Percentiles rank a stretch among this genome's conserved stretches.
These are phyloP conservation scores for Tamandua tetradactyla DNA, from an alignment of 2,797 vertebrate genomes.

Conservation along the genomic window DNA sequence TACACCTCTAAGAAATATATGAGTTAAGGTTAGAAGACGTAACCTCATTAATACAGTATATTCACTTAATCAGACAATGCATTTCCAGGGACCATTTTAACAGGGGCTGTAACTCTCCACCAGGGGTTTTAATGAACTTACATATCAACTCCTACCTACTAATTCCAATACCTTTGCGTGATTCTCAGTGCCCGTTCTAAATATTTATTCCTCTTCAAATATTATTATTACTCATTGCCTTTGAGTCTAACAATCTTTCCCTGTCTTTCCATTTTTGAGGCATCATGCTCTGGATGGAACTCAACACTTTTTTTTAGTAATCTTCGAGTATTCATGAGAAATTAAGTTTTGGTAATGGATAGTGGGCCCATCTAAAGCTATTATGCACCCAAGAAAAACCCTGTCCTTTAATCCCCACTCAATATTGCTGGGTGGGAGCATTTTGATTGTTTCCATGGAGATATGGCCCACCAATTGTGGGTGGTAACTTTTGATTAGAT, in stretches of 20 bases:
- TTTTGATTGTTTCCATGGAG: too few species aligned
- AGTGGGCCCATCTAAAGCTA: too few species aligned
- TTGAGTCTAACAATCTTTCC: neutral
- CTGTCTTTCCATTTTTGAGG: accelerated
- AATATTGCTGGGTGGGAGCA: too few species aligned
- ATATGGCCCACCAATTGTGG: too few species aligned
- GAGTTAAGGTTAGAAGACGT: neutral
- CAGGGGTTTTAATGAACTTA: neutral
- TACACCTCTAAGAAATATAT: accelerated
- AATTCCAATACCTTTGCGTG: neutral
- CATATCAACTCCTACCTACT: neutral
- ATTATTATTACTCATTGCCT: neutral
- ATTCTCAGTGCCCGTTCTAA: neutral
- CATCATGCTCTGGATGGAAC: accelerated
- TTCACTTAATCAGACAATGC: neutral
- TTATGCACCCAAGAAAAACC: too few species aligned
- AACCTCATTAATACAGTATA: neutral
- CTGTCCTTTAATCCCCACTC: too few species aligned
- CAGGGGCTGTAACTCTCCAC: neutral
- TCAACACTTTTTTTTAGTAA: accelerated
- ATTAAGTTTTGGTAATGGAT: too few species aligned
- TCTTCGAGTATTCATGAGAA: neutral
- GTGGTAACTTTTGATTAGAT: too few species aligned
- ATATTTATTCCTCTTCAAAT: too few species aligned
- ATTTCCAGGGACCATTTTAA: neutral